These are phyloP conservation scores for Leptinotarsa undecemlineata DNA, from an alignment of 1,140 invertebrate species.

Conservation along the genomic window DNA sequence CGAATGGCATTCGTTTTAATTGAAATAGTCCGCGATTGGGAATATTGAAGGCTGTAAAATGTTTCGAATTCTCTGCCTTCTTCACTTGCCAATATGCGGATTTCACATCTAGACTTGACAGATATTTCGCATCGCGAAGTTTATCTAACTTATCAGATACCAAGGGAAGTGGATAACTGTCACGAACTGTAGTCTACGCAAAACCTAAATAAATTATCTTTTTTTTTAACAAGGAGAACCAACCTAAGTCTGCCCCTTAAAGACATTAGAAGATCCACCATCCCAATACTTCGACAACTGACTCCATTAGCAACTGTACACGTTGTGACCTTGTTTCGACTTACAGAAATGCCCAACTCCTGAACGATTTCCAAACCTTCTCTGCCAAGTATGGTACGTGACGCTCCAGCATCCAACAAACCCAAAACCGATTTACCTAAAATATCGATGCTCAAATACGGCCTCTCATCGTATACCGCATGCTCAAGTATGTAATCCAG, in stretches of 20 bases:
- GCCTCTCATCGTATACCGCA: no score
- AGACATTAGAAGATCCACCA: background rate
- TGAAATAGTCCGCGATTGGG: conserved; percentile 47
- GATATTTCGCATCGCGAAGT: conserved; percentile 44
- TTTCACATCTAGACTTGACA: conserved; percentile 47
- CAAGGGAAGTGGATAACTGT: conserved; percentile 36
- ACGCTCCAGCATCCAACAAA: no score
- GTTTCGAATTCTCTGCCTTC: conserved; percentile 39
- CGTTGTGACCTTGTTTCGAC: background rate
- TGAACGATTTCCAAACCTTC: background rate
- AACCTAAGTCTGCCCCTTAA: no score
- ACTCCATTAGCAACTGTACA: conserved; percentile 2
- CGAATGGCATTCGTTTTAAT: conserved; percentile 45
- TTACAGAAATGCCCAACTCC: background rate
- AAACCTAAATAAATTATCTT: conserved; percentile 37
- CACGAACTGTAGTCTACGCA: conserved; percentile 44
- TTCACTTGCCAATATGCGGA: conserved; percentile 52
- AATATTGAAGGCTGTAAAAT: conserved; percentile 57
- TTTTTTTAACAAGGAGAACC: conserved; percentile 46
- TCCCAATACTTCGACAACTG: background rate
- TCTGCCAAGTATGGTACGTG: no score
- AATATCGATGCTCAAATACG: no score
- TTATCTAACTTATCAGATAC: conserved; percentile 38
- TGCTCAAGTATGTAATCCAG: conserved; percentile 2
- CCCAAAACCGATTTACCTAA: no score